Evolutionary conservation across 2,888 invertebrate species (phyloP).

Genomic region (Lasioglossum oenotherae): DNA sequence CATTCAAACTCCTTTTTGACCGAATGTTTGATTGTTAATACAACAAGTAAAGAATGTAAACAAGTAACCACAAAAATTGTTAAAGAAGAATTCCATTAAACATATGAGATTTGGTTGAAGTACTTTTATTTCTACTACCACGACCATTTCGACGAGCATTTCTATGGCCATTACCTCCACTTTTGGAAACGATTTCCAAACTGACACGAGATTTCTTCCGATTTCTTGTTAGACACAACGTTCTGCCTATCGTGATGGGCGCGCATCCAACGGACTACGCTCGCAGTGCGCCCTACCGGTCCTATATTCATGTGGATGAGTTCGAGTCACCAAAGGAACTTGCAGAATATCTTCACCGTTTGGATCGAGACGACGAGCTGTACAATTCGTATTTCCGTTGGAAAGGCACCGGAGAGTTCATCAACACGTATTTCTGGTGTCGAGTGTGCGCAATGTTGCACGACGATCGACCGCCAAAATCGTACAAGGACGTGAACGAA

Average conservation of each 20-base stretch:
- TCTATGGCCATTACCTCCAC: neutral
- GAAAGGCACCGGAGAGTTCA: slow-evolving; percentile 97
- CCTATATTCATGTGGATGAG: slow-evolving; percentile 98
- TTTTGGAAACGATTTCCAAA: neutral
- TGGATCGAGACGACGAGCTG: slow-evolving; percentile 94
- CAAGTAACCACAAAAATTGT: too few species aligned
- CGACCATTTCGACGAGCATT: neutral
- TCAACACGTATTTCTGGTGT: slow-evolving; percentile 98
- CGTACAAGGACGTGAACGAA: slow-evolving; percentile 93
- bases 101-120: too few species aligned
- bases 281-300: slow-evolving; percentile 94
- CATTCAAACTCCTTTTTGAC: too few species aligned
- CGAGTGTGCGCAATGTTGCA: slow-evolving; percentile 94
- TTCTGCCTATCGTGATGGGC: slow-evolving; percentile 98
- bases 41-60: too few species aligned
- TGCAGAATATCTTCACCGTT: slow-evolving; percentile 93
- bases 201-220: neutral
- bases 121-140: too few species aligned
- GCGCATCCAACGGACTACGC: slow-evolving; percentile 96
- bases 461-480: slow-evolving; percentile 86
- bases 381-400: slow-evolving; percentile 98
- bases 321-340: slow-evolving; percentile 94
- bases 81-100: too few species aligned
- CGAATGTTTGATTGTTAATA: too few species aligned
- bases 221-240: slow-evolving; percentile 87